phyloP scores from a whole-genome alignment of 2,797 vertebrate species.

The Chanos chanos region DNA sequence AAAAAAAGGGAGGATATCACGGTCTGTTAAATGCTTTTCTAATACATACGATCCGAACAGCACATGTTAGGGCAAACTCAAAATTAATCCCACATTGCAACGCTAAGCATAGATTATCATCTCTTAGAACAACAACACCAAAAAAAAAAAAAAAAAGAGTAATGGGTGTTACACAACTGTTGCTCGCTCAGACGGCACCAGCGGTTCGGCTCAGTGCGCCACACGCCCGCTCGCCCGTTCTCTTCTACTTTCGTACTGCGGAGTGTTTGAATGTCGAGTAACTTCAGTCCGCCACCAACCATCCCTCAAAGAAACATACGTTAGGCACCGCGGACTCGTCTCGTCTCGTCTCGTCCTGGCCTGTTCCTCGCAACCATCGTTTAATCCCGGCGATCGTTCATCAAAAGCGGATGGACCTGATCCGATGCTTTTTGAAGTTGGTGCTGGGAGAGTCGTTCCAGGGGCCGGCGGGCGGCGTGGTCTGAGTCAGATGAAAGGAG shows the following conservation, averaged over 20 bases:
- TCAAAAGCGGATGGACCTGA: neutral
- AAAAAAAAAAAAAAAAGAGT: too few relatives aligned
- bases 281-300: too few relatives aligned
- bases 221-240: too few relatives aligned
- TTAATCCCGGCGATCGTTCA: neutral
- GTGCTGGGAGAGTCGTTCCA: slow-evolving; percentile 10
- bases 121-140: neutral
- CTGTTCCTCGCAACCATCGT: neutral
- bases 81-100: neutral
- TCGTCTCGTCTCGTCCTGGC: too few relatives aligned
- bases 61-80: too few relatives aligned
- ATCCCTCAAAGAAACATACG: too few relatives aligned
- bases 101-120: neutral
- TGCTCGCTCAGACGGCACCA: neutral
- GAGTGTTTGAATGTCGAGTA: too few relatives aligned
- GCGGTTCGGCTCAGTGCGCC: neutral
- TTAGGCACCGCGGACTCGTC: too few relatives aligned
- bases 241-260: too few relatives aligned
- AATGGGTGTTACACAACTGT: neutral
- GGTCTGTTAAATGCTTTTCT: too few relatives aligned
- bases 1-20: too few relatives aligned
- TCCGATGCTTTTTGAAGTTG: slow-evolving; percentile 10
- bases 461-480: slow-evolving; percentile 5
- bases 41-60: too few relatives aligned
- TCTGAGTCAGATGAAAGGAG: slow-evolving; percentile 18